Evolutionary conservation across 2,797 vertebrate genomes (phyloP).

Genomic region (Protonibea diacanthus): DNA sequence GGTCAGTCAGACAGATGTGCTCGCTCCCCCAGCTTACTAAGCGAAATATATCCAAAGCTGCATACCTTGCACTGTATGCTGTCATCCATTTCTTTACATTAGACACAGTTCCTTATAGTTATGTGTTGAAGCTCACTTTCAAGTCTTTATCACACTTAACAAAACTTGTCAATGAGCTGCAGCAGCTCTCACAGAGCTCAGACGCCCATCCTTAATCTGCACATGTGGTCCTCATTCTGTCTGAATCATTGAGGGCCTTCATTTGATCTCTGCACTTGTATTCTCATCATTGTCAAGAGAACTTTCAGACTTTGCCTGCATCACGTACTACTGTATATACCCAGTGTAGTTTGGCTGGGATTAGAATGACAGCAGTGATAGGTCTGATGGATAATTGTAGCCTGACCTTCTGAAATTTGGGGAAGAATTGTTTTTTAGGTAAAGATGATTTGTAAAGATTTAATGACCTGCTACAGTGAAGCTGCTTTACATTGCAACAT

Average conservation of each 20-base stretch:
- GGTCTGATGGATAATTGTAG: slow-evolving; percentile 40
- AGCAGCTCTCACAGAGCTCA: neutral
- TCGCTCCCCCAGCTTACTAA: slow-evolving; percentile 37
- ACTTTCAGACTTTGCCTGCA: neutral
- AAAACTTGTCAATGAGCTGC: slow-evolving; percentile 1
- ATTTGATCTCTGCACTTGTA: neutral
- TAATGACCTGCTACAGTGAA: neutral
- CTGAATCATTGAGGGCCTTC: neutral
- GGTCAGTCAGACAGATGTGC: slow-evolving; percentile 85
- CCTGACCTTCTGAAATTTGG: neutral
- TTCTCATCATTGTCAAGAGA: slow-evolving; percentile 13
- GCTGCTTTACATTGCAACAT: neutral
- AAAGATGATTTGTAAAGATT: neutral
- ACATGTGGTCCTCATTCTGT: neutral
- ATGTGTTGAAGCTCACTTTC: neutral
- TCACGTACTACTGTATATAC: neutral
- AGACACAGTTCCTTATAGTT: neutral
- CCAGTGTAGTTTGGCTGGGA: neutral
- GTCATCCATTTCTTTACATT: slow-evolving; percentile 6
- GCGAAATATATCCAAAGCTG: slow-evolving; percentile 28
- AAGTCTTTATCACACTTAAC: neutral
- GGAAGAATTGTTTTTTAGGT: neutral
- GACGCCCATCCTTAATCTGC: neutral
- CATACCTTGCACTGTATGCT: slow-evolving; percentile 15
- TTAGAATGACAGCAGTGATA: slow-evolving; percentile 17